Conservation (phyloP, 2,113 vertebrate genomes). For the Epinephelus lanceolatus region DNA sequence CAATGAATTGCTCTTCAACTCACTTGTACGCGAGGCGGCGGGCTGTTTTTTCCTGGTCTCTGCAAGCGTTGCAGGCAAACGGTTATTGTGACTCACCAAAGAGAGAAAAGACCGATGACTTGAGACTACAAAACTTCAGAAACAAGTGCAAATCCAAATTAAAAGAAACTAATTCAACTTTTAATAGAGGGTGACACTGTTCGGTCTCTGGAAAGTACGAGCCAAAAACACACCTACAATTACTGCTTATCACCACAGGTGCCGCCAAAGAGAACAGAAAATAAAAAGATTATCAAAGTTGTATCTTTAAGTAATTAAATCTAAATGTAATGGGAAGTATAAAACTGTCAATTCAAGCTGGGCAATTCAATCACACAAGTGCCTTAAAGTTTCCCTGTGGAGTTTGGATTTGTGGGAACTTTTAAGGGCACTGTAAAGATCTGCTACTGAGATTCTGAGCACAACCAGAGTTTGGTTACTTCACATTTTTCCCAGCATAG, state of each 20-base stretch:
- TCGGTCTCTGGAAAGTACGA: no score
- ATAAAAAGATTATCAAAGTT: no score
- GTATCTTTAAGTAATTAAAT: conserved; percentile 6
- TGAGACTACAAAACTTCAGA: no score
- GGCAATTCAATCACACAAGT: no score
- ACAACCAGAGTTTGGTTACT: neutral
- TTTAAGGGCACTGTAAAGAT: neutral
- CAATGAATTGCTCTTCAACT: neutral
- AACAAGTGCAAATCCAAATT: neutral
- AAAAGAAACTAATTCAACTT: no score
- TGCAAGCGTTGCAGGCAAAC: neutral
- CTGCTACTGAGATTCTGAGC: neutral
- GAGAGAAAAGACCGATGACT: no score
- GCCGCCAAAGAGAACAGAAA: no score
- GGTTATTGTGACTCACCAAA: neutral
- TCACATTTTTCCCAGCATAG: conserved; percentile 1
- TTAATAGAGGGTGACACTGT: no score
- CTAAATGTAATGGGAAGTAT: neutral
- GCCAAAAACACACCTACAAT: no score
- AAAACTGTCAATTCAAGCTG: no score
- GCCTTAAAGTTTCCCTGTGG: no score
- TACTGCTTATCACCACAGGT: no score
- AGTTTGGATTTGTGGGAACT: neutral
- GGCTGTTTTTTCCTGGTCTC: neutral
- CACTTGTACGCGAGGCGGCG: neutral